Percentiles rank a stretch among this genome's conserved stretches.
Evolutionary conservation across 2,888 invertebrate species (phyloP).

Genomic region (Periphyllus acericola): DNA sequence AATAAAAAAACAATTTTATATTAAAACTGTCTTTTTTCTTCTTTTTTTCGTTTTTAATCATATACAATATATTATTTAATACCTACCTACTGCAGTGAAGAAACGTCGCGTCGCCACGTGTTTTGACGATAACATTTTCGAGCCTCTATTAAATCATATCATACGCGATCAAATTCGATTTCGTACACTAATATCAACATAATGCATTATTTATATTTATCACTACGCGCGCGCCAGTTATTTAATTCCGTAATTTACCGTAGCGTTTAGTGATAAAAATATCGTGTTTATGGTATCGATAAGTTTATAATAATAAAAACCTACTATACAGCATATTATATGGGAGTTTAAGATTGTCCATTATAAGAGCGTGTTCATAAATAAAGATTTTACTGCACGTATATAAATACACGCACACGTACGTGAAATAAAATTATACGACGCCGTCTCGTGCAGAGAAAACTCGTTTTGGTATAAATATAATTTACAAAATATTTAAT

Average conservation of each 20-base stretch:
- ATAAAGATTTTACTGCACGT: conserved; percentile 45
- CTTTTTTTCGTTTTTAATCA: no score
- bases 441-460: conserved; percentile 34
- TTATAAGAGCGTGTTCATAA: conserved; percentile 25
- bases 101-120: background rate
- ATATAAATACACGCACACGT: background rate
- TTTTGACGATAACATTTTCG: background rate
- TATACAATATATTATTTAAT: background rate
- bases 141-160: background rate
- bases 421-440: conserved; percentile 35
- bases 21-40: background rate
- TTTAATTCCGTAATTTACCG: background rate
- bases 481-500: conserved; percentile 56
- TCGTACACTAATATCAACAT: background rate
- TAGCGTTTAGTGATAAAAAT: conserved; percentile 12
- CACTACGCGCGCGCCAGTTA: background rate
- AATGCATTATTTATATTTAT: no score
- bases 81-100: no score
- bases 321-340: background rate
- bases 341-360: conserved; percentile 11
- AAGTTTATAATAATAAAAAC: conserved; percentile 34
- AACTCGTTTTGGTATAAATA: conserved; percentile 40
- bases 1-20: background rate
- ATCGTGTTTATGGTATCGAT: conserved; percentile 41
- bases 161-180: background rate